Percentiles rank a stretch among this genome's conserved stretches.
Conservation (phyloP, 2,888 invertebrate genomes). For the Drosophila ezoana region DNA sequence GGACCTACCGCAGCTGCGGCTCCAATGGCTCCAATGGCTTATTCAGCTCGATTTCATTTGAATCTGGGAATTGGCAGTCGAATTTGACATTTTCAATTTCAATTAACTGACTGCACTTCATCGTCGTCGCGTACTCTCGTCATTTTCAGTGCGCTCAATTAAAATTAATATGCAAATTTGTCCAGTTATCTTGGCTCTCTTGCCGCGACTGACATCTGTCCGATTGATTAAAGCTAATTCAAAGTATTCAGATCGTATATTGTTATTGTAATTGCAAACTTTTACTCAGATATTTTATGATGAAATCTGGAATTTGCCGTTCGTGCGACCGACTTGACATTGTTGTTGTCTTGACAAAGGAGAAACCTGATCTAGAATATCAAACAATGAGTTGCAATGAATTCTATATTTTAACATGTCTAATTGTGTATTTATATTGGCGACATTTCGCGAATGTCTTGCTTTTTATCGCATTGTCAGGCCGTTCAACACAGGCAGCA, state of each 20-base stretch:
- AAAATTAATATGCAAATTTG: slow-evolving; percentile 78
- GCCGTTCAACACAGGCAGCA: slow-evolving; percentile 1
- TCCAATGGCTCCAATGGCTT: slow-evolving; percentile 59
- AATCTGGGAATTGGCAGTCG: slow-evolving; percentile 38
- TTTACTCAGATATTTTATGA: slow-evolving; percentile 15
- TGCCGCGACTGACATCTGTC: slow-evolving; percentile 56
- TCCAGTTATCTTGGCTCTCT: slow-evolving; percentile 24
- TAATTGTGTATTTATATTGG: slow-evolving; percentile 35
- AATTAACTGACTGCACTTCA: slow-evolving; percentile 47
- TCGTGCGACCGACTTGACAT: neutral
- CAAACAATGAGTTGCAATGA: slow-evolving; percentile 34
- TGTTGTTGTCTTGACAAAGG: slow-evolving; percentile 30
- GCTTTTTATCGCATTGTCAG: slow-evolving; percentile 5
- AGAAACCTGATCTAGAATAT: slow-evolving; percentile 53
- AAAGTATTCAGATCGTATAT: slow-evolving; percentile 14
- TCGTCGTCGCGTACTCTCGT: slow-evolving; percentile 3
- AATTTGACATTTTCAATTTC: slow-evolving; percentile 76
- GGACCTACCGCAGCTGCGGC: slow-evolving; percentile 54
- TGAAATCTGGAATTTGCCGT: slow-evolving; percentile 39
- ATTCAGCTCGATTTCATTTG: slow-evolving; percentile 44
- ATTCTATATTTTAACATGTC: slow-evolving; percentile 41
- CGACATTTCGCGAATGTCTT: slow-evolving; percentile 39
- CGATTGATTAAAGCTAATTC: slow-evolving; percentile 53
- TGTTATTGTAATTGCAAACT: slow-evolving; percentile 32
- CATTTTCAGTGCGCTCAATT: slow-evolving; percentile 56